Base-by-base conservation (phyloP, 2,113 vertebrate genomes). In the Ifrita kowaldi region DNA sequence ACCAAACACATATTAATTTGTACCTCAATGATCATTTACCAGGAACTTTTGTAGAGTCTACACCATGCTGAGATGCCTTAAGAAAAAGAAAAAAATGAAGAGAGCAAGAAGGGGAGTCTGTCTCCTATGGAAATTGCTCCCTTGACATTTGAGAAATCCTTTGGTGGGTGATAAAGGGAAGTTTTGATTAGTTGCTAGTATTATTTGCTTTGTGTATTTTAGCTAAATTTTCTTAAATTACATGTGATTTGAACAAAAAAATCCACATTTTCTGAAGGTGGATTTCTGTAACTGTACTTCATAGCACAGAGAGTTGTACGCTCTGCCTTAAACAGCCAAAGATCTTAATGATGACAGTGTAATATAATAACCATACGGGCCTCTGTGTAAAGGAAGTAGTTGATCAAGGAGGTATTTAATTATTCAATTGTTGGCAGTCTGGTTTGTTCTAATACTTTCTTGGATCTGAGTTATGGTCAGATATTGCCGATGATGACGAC, bases 331-430 rank as follows among this genome's bases (percentile, higher is more conserved):
- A 63, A 28, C 39, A 91, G 70, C 57, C 35, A 10, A 62, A 42
- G 52, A 60, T 86, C 77, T 93, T 84, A 50, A 55, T 88, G 90
- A 64, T 86, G 85, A 71, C 59, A 47, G 28, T 35, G 30, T 63
- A 62, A 53, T 55, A 46, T 10, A 77, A 60, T 46, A 67, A 88
- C 55, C 35, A 75, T 14, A 74, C 0, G 0, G 10, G n/a, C 53
- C 20, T 75, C 52, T 77, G 24, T 93, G 85, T 97, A 92, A 83
- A 92, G 90, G 79, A 95, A 95, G 47, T 60, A 67, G 60, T 60
- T 93, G 69, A 95, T 93, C 71, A 94, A 86, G 85, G 76, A 56
- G 65, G 28, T 57, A 86, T 57, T 77, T 91, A 90, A 80, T 84
- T 87, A 65, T 59, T 77, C 22, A 47, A 64, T 88, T 95, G 88